Conservation (phyloP, 2,888 invertebrate genomes). For the Fissipunctia ypsillon region DNA sequence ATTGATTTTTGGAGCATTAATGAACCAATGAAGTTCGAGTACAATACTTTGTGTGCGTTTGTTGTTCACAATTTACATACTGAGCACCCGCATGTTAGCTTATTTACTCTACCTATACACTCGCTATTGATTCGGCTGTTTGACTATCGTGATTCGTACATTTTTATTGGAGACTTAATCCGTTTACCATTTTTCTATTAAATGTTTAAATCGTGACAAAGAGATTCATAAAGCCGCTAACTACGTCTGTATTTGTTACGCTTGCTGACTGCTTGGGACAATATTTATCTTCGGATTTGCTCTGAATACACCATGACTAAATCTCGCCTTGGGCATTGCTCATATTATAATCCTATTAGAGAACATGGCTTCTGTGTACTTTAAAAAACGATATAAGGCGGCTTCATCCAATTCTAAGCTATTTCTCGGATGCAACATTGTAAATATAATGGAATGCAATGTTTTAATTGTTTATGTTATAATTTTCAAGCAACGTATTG, state of each 20-base stretch:
- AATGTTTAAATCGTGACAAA: constrained; percentile 67
- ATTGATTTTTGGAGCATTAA: constrained; percentile 79
- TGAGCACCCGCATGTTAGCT: constrained; percentile 76
- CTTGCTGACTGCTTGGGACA: constrained; percentile 76
- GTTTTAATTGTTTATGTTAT: constrained; percentile 20
- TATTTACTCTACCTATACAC: constrained; percentile 67
- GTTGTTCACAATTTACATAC: constrained; percentile 78
- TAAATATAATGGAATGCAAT: constrained; percentile 29
- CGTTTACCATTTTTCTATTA: constrained; percentile 61
- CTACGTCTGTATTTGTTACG: constrained; percentile 70
- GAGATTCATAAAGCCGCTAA: constrained; percentile 48
- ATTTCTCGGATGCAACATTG: constrained; percentile 43
- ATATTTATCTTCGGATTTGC: constrained; percentile 80
- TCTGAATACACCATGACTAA: constrained; percentile 76
- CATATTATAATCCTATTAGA: constrained; percentile 66
- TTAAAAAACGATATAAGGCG: constrained; percentile 18
- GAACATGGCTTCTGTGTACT: constrained; percentile 55
- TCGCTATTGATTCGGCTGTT: constrained; percentile 53
- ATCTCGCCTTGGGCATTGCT: constrained; percentile 69
- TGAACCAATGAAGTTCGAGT: constrained; percentile 72
- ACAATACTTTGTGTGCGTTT: constrained; percentile 66
- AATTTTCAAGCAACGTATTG: constrained; percentile 18
- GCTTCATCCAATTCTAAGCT: constrained; percentile 1
- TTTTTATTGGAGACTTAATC: constrained; percentile 63
- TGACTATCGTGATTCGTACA: constrained; percentile 67